Percentiles rank a stretch among this genome's conserved stretches.
Evolutionary conservation across 2,113 vertebrate genomes (phyloP).

Genomic region (Microcebus ravelobensis): DNA sequence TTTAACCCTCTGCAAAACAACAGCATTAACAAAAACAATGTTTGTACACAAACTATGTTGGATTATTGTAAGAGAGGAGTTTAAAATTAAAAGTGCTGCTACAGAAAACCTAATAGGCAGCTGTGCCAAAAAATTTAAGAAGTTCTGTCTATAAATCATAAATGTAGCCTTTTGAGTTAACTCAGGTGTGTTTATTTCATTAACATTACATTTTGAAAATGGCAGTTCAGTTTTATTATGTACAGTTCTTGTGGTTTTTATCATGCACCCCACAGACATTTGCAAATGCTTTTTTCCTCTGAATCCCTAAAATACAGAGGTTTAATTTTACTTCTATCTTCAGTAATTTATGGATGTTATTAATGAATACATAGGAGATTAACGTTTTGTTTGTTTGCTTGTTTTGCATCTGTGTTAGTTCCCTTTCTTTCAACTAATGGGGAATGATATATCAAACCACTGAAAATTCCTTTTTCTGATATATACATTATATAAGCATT

Average conservation of each 20-base stretch:
- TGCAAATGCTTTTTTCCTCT: neutral
- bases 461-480: neutral
- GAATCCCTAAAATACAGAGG: neutral
- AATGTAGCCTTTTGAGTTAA: neutral
- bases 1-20: constrained; percentile 32
- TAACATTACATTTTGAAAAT: constrained; percentile 51
- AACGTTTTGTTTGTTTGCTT: neutral
- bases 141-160: neutral
- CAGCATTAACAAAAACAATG: neutral
- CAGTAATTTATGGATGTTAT: neutral
- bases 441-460: neutral
- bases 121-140: neutral
- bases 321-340: constrained; percentile 43
- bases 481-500: neutral
- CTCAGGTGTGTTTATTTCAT: constrained; percentile 49
- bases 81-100: constrained; percentile 63
- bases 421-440: neutral
- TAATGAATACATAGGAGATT: neutral
- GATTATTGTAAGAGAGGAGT: neutral
- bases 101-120: constrained; percentile 15
- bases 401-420: neutral
- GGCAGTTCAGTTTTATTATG: neutral
- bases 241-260: neutral
- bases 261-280: constrained; percentile 25
- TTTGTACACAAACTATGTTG: constrained; percentile 13